phyloP scores from a whole-genome alignment of 2,888 invertebrate species.

The Saturnia pavonia region DNA sequence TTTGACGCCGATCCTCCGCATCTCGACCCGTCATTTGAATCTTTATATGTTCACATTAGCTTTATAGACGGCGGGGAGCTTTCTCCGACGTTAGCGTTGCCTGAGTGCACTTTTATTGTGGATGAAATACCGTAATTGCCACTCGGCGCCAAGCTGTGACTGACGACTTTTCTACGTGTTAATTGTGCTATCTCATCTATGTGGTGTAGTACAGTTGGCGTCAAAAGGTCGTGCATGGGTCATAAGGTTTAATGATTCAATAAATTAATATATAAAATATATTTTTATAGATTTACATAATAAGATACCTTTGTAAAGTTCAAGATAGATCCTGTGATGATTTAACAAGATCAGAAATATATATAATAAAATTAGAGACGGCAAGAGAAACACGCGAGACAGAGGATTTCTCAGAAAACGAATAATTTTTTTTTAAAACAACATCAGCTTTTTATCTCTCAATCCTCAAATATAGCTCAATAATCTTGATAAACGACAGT shows the following conservation, averaged over 20 bases:
- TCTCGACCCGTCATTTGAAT: conserved; percentile 66
- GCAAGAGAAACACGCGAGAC: conserved; percentile 21
- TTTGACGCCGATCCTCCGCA: conserved; percentile 28
- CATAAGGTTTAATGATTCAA: conserved; percentile 14
- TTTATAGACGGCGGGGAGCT: conserved; percentile 71
- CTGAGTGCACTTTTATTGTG: conserved; percentile 78
- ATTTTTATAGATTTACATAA: background rate
- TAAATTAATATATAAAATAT: background rate
- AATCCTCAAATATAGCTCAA: conserved; percentile 64
- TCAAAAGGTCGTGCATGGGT: conserved; percentile 31
- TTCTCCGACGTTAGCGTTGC: conserved; percentile 64
- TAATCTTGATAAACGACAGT: conserved; percentile 81
- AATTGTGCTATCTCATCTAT: conserved; percentile 62
- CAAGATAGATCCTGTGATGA: background rate
- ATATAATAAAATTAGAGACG: conserved; percentile 4
- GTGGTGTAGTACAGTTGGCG: conserved; percentile 40
- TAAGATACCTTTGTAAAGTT: background rate
- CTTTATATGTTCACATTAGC: conserved; percentile 76
- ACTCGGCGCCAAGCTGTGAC: conserved; percentile 70
- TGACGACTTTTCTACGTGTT: conserved; percentile 71
- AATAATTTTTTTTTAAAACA: conserved; percentile 73
- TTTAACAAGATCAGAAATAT: background rate
- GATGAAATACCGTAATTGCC: conserved; percentile 77
- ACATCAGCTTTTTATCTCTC: conserved; percentile 76
- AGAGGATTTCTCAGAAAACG: conserved; percentile 45